These are phyloP conservation scores for Leucophenga montana DNA, from an alignment of 2,888 invertebrate genomes.

Conservation along the genomic window DNA sequence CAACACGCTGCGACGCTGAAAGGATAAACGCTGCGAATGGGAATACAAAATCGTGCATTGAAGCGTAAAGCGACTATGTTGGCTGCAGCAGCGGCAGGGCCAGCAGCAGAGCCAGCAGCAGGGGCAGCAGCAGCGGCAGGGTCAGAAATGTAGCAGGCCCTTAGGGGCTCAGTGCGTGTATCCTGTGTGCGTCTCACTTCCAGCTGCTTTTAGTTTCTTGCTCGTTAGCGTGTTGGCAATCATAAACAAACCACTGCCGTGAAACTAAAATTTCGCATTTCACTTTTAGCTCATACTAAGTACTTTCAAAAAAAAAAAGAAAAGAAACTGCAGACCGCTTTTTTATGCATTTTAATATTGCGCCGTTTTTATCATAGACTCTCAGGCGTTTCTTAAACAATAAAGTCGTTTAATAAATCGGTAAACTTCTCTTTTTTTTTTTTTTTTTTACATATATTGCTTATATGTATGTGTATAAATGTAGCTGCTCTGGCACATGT, in stretches of 20 bases:
- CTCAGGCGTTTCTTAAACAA: slow-evolving; percentile 7
- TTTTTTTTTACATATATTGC: background rate
- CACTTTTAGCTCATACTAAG: background rate
- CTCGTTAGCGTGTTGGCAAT: slow-evolving; percentile 3
- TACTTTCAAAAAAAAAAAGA: background rate
- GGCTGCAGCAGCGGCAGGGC: background rate
- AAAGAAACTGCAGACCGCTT: background rate
- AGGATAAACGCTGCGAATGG: background rate
- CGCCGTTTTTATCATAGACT: background rate
- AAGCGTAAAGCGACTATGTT: background rate
- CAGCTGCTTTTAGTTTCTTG: background rate
- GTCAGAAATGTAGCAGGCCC: too few relatives aligned
- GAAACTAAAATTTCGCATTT: background rate
- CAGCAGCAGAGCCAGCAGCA: too few relatives aligned
- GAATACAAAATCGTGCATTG: slow-evolving; percentile 11
- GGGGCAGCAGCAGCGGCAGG: too few relatives aligned
- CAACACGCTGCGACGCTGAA: background rate
- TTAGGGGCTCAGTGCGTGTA: too few relatives aligned
- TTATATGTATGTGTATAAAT: background rate
- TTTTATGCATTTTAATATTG: background rate
- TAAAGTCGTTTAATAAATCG: slow-evolving; percentile 17
- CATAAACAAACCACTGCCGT: slow-evolving; percentile 1
- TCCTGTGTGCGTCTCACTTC: too few relatives aligned
- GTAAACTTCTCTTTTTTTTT: background rate
- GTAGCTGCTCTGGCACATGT: too few relatives aligned